Evolutionary conservation across 2,888 invertebrate species (phyloP).

Genomic region (Fragum whitleyi): DNA sequence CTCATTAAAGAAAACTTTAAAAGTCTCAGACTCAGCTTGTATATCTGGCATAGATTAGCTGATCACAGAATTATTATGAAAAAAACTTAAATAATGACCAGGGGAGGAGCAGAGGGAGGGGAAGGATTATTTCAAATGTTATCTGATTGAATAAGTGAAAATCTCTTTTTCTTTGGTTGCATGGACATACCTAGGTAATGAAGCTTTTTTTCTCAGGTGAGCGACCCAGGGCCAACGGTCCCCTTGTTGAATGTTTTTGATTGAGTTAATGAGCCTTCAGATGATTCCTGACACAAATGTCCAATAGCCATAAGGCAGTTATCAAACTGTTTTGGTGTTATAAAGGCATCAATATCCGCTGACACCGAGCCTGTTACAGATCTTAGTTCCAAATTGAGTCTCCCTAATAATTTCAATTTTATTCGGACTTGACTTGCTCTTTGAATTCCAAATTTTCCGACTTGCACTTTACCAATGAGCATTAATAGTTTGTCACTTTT

Average conservation of each 20-base stretch:
- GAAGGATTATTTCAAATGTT: too few species aligned
- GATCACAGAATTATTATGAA: too few species aligned
- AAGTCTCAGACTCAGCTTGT: too few species aligned
- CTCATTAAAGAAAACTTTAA: too few species aligned
- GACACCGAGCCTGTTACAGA: conserved; percentile 12
- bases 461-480: conserved; percentile 26
- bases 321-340: conserved; percentile 26
- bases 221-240: too few species aligned
- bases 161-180: too few species aligned
- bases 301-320: conserved; percentile 33
- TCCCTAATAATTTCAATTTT: conserved; percentile 37
- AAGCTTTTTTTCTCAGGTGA: too few species aligned
- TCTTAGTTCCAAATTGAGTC: conserved; percentile 36
- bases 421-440: conserved; percentile 38
- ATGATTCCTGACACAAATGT: conserved; percentile 27
- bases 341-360: conserved; percentile 33
- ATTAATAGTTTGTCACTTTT: conserved; percentile 33
- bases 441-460: conserved; percentile 37
- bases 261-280: conserved; percentile 28
- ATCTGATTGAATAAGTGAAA: too few species aligned
- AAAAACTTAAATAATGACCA: too few species aligned
- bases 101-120: too few species aligned
- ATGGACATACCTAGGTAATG: too few species aligned
- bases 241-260: conserved; percentile 39
- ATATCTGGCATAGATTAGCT: too few species aligned